Evolutionary conservation across 1,140 invertebrate species (phyloP), one percentile per base, ranked within the genome.

Genomic region (Ladona fulva): DNA sequence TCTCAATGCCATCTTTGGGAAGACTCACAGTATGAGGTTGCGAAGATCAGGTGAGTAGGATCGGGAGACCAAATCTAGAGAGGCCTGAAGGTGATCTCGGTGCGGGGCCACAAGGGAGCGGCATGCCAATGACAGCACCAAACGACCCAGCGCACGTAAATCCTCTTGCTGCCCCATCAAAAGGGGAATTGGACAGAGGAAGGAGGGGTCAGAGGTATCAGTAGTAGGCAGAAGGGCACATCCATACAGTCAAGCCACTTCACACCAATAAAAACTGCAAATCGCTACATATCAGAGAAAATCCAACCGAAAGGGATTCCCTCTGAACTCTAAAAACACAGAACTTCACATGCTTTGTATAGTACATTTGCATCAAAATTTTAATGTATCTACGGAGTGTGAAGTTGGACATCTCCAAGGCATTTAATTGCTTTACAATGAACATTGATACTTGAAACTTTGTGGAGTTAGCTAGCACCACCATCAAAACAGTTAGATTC

Each of bases 1-100:
- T 37, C 29, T 37, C 29, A 37, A 37, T 37, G 29, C 29, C 29
- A 37, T 37, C 29, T 37, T 37, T 37, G 29, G 52, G 52, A 66
- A 81, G 81, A 90, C 91, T 85, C 89, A 97, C 95, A 97, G 87
- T 81, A 99, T 95, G 74, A 99, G 89, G 86, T 98, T 97, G 83
- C 95, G 91, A 81, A 99, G 90, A 89, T 99, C 97, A 24, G 91
- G 87, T 29, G 97, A 95, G 85, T 98, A 99, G 80, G 94, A 92
- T 81, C 95, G 89, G 74, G 93, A 88, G 75, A 99, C 92, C 76
- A 97, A 89, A 78, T 98, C 95, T 82, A 99, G 88, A 24, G 95
- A 96, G 0, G 92, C 92, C 82, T 92, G 90, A 80, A 97, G 88
- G 84, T 95, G 94, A 80, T 95, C 92, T 80, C 92, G 86, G 85